Conservation (phyloP, 2,797 vertebrate species). For the Odontamblyopus lacepedii region DNA sequence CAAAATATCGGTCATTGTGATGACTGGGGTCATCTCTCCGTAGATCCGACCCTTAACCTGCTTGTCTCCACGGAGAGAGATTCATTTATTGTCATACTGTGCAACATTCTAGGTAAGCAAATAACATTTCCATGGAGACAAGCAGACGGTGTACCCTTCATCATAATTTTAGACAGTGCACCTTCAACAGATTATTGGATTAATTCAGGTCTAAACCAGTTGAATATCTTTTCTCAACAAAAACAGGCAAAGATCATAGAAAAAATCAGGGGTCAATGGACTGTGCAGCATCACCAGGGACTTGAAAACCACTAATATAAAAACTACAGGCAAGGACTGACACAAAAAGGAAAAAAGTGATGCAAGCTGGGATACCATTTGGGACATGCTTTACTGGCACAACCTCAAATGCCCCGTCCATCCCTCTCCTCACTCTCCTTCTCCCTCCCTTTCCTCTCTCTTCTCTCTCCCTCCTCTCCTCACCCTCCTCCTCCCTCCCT, state of each 20-base stretch:
- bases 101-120: too few relatives aligned
- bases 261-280: not conserved
- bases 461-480: conserved; percentile 76
- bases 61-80: too few relatives aligned
- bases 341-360: not conserved
- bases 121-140: too few relatives aligned
- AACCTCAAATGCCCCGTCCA: not conserved
- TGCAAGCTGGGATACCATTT: not conserved
- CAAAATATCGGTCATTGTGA: too few relatives aligned
- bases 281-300: not conserved
- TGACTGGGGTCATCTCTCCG: too few relatives aligned
- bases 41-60: too few relatives aligned
- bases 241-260: not conserved
- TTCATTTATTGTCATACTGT: too few relatives aligned
- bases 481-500: too few relatives aligned
- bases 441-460: conserved; percentile 29
- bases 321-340: not conserved
- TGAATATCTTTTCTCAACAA: not conserved
- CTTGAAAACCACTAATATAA: not conserved
- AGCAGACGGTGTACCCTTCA: too few relatives aligned
- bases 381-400: not conserved
- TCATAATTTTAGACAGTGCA: too few relatives aligned
- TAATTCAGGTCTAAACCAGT: not conserved
- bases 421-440: too few relatives aligned
- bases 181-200: not conserved